Conservation (phyloP, 2,113 vertebrate genomes). For the Eublepharis macularius region DNA sequence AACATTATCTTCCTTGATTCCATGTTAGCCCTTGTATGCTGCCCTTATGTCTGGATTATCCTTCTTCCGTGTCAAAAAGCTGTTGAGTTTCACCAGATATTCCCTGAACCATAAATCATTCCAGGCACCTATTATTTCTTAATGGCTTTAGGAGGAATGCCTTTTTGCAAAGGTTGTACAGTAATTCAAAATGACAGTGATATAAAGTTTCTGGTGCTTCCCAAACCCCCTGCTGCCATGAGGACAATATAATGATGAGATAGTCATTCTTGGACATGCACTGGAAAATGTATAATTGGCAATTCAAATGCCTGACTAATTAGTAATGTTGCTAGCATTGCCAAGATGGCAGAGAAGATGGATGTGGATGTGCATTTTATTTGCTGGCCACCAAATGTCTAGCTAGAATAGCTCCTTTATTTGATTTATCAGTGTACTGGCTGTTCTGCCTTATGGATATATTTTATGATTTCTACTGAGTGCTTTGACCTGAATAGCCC, state of each 20-base stretch:
- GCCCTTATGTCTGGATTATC: slow-evolving; percentile 17
- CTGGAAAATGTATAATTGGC: neutral
- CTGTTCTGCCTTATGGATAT: neutral
- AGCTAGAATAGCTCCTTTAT: neutral
- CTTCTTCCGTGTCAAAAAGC: slow-evolving; percentile 40
- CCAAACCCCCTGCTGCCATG: too few species aligned
- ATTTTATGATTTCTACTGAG: neutral
- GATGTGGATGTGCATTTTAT: neutral
- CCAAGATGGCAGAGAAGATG: neutral
- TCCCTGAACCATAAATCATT: slow-evolving; percentile 43
- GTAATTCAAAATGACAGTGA: slow-evolving; percentile 45
- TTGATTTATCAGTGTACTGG: neutral
- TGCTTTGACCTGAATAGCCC: too few species aligned
- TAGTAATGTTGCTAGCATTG: neutral
- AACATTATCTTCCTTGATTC: neutral
- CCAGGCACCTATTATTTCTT: slow-evolving; percentile 50
- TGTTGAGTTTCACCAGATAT: slow-evolving; percentile 27
- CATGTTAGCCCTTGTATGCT: neutral
- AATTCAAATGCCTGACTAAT: neutral
- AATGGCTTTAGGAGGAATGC: slow-evolving; percentile 40
- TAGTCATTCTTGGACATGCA: neutral
- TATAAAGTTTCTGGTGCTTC: neutral
- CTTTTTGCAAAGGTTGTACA: slow-evolving; percentile 30
- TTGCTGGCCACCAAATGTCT: neutral
- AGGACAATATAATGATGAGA: neutral